Evolutionary conservation across 2,888 invertebrate species (phyloP), one percentile per base, ranked within the genome.

Genomic region (Acrobeloides nanus): DNA sequence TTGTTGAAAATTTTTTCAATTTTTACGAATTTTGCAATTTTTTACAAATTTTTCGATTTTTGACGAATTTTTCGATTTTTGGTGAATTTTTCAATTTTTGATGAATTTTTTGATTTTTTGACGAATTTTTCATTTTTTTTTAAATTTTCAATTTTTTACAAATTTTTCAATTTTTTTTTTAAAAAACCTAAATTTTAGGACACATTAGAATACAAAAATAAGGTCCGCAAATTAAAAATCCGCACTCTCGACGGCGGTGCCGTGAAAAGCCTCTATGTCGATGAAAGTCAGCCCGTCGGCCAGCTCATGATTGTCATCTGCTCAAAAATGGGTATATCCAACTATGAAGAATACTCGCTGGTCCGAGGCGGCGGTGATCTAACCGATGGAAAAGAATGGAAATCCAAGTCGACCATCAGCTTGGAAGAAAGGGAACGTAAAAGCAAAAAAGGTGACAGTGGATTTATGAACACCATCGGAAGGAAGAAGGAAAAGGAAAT

Each of bases 221-320:
- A 97, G 79, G 81, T 89, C 68, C 82, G 95, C 64, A 51, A 52
- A 21, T 39, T 97, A 18, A 81, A 88, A 57, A 90, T 99, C 1
- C 83, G 92, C 64, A 95, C 95, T 86, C 79, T 97, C 73, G 97
- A 99, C 75, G 85, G 84, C 31, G 85, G 84, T 33, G 83, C 90
- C 0, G 83, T 93, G 44, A 97, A 97, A 79, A 95, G 93, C 0
- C 81, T 97, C 65, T 77, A 90, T 62, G 93, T 99, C 12, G 97
- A 99, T 75, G 97, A 99, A 78, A 90, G 89, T 48, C 92, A 92
- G 76, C 86, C 90, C 18, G 90, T 99, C 12, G 87, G 89, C 25
- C 92, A 95, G 75, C 81, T 97, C 45, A 95, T 99, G 93, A 89
- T 97, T 62, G 89, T 92, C 15, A 92, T 99, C 62, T 99, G 97